Evolutionary conservation across 2,888 invertebrate genomes (phyloP).

Genomic region (Pherbina coryleti): DNA sequence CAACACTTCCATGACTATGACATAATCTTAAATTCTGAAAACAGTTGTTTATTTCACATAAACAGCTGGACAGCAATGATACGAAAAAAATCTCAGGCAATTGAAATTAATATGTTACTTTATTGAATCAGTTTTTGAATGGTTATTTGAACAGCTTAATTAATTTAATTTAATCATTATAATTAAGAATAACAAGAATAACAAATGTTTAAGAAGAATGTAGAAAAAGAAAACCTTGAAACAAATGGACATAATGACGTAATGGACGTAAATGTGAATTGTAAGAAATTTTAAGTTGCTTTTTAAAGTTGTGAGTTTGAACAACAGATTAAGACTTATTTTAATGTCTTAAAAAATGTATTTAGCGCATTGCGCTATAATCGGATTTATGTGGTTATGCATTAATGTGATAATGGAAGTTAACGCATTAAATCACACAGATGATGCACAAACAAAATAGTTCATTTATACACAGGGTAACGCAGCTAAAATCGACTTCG

Average conservation of each 20-base stretch:
- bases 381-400: no score
- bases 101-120: not conserved
- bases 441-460: no score
- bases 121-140: not conserved
- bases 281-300: not conserved
- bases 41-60: not conserved
- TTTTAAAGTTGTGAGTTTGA: not conserved
- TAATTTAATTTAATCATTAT: not conserved
- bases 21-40: conserved; percentile 52
- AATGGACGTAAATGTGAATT: not conserved
- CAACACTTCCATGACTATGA: conserved; percentile 48
- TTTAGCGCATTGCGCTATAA: not conserved
- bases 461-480: no score
- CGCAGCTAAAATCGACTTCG: no score
- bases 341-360: not conserved
- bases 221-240: not conserved
- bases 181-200: not conserved
- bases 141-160: conserved; percentile 6
- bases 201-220: not conserved
- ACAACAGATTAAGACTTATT: not conserved
- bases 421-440: no score
- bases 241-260: not conserved
- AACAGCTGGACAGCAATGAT: not conserved
- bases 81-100: not conserved
- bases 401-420: no score